Evolutionary conservation across 2,797 vertebrate species (phyloP).

Genomic region (Mus caroli): DNA sequence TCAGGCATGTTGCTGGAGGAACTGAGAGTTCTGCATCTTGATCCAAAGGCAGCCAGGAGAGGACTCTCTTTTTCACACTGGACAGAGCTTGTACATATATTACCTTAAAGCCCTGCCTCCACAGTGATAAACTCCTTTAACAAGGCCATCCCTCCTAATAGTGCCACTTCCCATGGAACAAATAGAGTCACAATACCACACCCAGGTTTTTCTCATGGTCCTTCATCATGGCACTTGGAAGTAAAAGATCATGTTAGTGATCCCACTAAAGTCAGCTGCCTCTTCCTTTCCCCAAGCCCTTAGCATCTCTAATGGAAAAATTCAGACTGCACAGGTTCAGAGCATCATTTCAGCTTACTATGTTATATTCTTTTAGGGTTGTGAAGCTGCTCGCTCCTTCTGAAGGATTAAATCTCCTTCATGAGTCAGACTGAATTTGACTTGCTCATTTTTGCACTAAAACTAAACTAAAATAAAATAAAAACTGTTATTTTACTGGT

Average conservation of each 20-base stretch:
- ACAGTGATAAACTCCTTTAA: neutral
- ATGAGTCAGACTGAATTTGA: slow-evolving; percentile 55
- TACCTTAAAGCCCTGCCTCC: neutral
- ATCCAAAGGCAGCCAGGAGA: neutral
- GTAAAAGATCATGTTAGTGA: neutral
- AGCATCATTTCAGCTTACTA: slow-evolving; percentile 36
- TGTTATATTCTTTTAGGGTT: slow-evolving; percentile 46
- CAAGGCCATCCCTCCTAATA: neutral
- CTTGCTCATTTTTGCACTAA: slow-evolving; percentile 70
- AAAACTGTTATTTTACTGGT: slow-evolving; percentile 60
- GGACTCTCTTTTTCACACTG: neutral
- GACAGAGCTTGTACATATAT: neutral
- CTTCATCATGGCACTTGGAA: neutral
- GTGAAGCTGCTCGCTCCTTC: slow-evolving; percentile 38
- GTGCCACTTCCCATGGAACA: neutral
- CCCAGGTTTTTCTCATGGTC: neutral
- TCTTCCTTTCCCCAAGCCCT: neutral
- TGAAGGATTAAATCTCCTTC: slow-evolving; percentile 64
- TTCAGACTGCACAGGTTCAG: neutral
- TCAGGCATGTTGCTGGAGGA: neutral
- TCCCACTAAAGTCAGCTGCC: neutral
- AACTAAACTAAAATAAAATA: slow-evolving; percentile 38
- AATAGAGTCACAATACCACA: neutral
- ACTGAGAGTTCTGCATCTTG: neutral
- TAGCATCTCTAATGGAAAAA: slow-evolving; percentile 1